These are phyloP conservation scores for Smittia sp. DNA, from an alignment of 2,888 invertebrate genomes.

Conservation along the genomic window DNA sequence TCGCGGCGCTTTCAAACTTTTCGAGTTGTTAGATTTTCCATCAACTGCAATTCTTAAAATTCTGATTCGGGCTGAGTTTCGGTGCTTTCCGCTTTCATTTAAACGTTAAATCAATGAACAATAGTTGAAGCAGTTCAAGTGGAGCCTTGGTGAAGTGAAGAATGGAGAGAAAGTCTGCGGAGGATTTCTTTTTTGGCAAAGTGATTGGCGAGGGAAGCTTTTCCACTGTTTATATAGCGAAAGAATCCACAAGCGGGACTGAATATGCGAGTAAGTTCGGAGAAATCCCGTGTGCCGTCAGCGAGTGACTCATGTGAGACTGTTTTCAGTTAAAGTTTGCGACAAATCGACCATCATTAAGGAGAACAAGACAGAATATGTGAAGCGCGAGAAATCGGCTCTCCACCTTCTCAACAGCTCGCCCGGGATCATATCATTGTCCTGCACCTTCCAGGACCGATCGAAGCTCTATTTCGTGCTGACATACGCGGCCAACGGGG, in stretches of 20 bases:
- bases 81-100: too few species aligned
- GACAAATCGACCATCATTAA: conserved; percentile 90
- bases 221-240: conserved; percentile 91
- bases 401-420: conserved; percentile 78
- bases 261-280: conserved; percentile 89
- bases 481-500: conserved; percentile 92
- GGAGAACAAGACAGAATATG: conserved; percentile 90
- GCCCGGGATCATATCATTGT: conserved; percentile 89
- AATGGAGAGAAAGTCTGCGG: conserved; percentile 59
- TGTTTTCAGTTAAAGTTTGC: conserved; percentile 87
- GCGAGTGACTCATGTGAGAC: neutral
- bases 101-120: neutral
- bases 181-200: conserved; percentile 93
- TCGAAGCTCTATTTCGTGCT: conserved; percentile 93
- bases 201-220: conserved; percentile 96
- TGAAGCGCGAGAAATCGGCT: conserved; percentile 92
- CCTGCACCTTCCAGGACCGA: conserved; percentile 94
- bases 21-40: too few species aligned
- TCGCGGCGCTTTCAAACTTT: too few species aligned
- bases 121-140: neutral
- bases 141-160: neutral
- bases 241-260: conserved; percentile 82
- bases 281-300: conserved; percentile 43
- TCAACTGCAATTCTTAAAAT: too few species aligned
- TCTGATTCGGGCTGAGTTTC: too few species aligned